Conservation (phyloP, 1,140 invertebrate species). For the Lepidurus couesii region DNA sequence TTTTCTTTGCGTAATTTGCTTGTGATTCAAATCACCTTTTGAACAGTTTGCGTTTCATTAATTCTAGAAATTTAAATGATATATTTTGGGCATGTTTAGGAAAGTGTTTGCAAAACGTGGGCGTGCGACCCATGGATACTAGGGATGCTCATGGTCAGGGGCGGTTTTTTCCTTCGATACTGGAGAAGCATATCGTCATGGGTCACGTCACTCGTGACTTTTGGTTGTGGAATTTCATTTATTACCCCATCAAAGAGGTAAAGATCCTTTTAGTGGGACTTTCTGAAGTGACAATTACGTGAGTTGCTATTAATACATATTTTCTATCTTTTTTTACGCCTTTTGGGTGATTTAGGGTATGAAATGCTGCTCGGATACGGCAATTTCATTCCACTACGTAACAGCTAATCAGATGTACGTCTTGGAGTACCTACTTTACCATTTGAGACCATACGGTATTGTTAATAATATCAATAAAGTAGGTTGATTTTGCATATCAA, state of each 20-base stretch:
- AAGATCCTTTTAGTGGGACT: conserved; percentile 36
- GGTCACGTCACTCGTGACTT: conserved; percentile 71
- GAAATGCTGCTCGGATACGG: conserved; percentile 91
- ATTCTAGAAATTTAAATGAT: neutral
- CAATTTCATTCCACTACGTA: conserved; percentile 95
- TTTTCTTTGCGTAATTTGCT: neutral
- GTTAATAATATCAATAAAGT: neutral
- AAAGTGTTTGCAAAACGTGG: conserved; percentile 79
- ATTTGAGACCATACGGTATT: conserved; percentile 78
- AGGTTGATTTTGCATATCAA: neutral
- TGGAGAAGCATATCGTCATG: conserved; percentile 83
- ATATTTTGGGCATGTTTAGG: conserved; percentile 44
- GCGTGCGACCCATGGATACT: conserved; percentile 79
- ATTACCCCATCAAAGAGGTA: conserved; percentile 80
- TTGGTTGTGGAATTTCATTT: conserved; percentile 95
- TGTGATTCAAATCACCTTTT: neutral
- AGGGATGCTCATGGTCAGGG: conserved; percentile 75
- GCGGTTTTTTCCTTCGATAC: conserved; percentile 88
- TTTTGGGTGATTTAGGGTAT: conserved; percentile 60
- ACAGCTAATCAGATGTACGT: conserved; percentile 91
- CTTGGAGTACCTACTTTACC: conserved; percentile 92
- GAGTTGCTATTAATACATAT: neutral
- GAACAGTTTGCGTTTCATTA: neutral
- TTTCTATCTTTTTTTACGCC: conserved; percentile 34
- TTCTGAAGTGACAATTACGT: neutral